These are phyloP conservation scores for Trissonchulus sp. DNA, from an alignment of 2,888 invertebrate species.

Conservation along the genomic window DNA sequence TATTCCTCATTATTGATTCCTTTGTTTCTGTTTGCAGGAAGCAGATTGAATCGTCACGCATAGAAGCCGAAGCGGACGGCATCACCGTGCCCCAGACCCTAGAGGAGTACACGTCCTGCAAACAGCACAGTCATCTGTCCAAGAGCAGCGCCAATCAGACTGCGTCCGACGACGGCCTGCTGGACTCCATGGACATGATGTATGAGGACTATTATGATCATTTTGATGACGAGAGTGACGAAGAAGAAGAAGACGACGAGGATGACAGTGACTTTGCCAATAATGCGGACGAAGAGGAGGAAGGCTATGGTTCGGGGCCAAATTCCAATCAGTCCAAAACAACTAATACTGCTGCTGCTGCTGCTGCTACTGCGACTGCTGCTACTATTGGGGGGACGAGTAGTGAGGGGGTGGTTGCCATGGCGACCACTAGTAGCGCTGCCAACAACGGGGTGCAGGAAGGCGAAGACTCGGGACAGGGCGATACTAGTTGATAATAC, in stretches of 20 bases:
- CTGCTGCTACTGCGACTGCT: too few relatives aligned
- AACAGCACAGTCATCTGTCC: background rate
- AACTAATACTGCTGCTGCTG: too few relatives aligned
- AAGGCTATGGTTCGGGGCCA: conserved; percentile 32
- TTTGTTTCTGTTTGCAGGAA: conserved; percentile 67
- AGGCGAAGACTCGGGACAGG: too few relatives aligned
- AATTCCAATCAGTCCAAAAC: background rate
- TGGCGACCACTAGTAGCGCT: too few relatives aligned
- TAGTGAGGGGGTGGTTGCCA: too few relatives aligned
- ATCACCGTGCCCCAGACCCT: conserved; percentile 92
- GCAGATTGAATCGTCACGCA: conserved; percentile 88
- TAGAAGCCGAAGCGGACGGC: conserved; percentile 91
- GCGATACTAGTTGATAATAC: too few relatives aligned
- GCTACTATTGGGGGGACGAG: too few relatives aligned
- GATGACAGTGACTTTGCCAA: conserved; percentile 35
- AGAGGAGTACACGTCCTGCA: conserved; percentile 69
- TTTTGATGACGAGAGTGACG: conserved; percentile 67
- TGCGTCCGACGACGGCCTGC: background rate
- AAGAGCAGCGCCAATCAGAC: background rate
- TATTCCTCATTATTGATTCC: too few relatives aligned
- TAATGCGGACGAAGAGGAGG: conserved; percentile 49
- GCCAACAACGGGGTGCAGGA: too few relatives aligned
- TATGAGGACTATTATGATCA: conserved; percentile 93
- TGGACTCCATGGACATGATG: conserved; percentile 73
- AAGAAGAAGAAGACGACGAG: conserved; percentile 42